phyloP scores from a whole-genome alignment of 2,113 vertebrate genomes.

The Laticauda laticaudata region DNA sequence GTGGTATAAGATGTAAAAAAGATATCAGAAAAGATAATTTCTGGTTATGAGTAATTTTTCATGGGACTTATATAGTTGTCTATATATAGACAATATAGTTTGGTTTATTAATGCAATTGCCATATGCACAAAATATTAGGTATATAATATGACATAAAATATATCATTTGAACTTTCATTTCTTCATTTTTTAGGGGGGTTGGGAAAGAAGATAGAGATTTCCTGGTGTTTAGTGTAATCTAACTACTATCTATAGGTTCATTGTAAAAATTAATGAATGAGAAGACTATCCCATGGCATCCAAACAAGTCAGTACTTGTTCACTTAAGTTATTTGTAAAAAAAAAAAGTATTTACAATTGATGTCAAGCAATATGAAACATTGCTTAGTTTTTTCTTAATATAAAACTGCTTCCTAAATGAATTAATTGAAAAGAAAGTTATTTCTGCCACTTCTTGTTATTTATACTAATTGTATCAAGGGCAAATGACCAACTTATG shows the following conservation, averaged over 20 bases:
- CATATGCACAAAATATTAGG: neutral
- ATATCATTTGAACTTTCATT: neutral
- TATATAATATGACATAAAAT: too few relatives aligned
- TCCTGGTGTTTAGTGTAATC: constrained; percentile 9
- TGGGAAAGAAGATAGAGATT: neutral
- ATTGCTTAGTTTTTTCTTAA: constrained; percentile 16
- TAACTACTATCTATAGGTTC: neutral
- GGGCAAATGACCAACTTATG: neutral
- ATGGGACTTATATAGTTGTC: neutral
- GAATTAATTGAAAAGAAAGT: neutral
- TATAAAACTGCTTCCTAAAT: constrained; percentile 8
- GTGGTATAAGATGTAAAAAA: neutral
- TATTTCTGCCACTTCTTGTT: neutral
- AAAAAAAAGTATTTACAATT: neutral
- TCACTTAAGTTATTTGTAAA: constrained; percentile 5
- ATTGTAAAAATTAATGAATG: constrained; percentile 6
- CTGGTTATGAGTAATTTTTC: neutral
- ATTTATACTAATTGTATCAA: neutral
- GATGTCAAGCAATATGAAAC: neutral
- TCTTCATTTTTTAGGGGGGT: neutral
- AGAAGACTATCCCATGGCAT: neutral
- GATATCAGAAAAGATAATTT: neutral
- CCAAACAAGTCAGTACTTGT: neutral
- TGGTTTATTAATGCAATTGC: neutral
- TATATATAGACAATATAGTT: neutral